These are phyloP conservation scores for Drosophila maculinotata DNA, from an alignment of 2,888 invertebrate genomes.

Conservation along the genomic window DNA sequence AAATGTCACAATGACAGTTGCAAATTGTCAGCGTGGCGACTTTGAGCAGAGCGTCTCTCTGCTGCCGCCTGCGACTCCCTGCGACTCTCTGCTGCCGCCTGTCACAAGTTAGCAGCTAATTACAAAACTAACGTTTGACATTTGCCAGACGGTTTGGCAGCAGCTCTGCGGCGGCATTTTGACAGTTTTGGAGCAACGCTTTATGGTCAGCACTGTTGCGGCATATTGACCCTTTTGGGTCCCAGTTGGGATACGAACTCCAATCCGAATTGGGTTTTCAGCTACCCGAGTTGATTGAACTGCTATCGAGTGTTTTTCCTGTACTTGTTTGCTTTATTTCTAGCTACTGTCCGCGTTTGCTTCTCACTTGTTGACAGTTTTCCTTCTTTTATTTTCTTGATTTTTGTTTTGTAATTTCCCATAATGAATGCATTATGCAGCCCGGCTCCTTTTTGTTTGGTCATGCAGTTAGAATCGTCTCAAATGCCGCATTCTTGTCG, in stretches of 20 bases:
- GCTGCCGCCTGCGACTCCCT: no score
- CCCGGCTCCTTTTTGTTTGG: conserved; percentile 33
- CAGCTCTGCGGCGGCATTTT: conserved; percentile 37
- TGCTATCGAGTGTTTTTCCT: conserved; percentile 36
- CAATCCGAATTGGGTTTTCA: conserved; percentile 1
- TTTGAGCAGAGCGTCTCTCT: conserved; percentile 15
- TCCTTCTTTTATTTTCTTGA: conserved; percentile 13
- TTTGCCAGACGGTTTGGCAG: conserved; percentile 47
- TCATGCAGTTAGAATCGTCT: conserved; percentile 60
- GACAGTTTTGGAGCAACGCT: conserved; percentile 54
- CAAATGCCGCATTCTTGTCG: conserved; percentile 44
- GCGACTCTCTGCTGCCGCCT: conserved; percentile 16
- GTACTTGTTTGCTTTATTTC: conserved; percentile 43
- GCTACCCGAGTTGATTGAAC: conserved; percentile 55
- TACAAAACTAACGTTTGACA: conserved; percentile 77
- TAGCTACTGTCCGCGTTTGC: conserved; percentile 46
- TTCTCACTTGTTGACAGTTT: conserved; percentile 73
- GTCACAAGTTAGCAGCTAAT: conserved; percentile 65
- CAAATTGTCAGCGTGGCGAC: conserved; percentile 72
- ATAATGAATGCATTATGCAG: conserved; percentile 77
- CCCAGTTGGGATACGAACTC: not conserved
- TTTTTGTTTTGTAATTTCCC: conserved; percentile 69
- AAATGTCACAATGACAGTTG: conserved; percentile 79
- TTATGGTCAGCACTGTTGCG: conserved; percentile 21
- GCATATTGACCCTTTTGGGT: conserved; percentile 18